Conservation (phyloP, 2,888 invertebrate species). For the Oxyteleia sp. region DNA sequence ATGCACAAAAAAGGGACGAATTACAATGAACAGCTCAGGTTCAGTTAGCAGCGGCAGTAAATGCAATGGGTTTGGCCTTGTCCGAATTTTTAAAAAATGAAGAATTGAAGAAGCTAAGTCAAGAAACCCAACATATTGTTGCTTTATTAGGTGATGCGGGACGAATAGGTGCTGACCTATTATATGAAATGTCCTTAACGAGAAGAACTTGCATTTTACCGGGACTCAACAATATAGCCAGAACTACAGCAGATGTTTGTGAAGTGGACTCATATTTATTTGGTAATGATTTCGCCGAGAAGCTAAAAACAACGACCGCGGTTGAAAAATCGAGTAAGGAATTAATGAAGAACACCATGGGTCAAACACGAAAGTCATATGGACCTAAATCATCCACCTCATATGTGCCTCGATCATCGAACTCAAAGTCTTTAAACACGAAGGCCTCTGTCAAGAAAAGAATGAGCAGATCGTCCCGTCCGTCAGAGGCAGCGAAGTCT, state of each 20-base stretch:
- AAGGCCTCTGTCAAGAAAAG: too few relatives aligned
- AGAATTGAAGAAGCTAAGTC: neutral
- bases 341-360: too few relatives aligned
- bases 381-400: too few relatives aligned
- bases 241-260: neutral
- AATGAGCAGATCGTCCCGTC: too few relatives aligned
- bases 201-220: neutral
- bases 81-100: neutral
- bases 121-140: too few relatives aligned
- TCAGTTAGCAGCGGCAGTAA: slow-evolving; percentile 1
- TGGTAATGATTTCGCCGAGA: neutral
- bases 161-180: neutral
- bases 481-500: too few relatives aligned
- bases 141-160: neutral
- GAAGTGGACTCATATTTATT: neutral
- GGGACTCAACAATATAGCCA: neutral
- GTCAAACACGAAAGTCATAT: too few relatives aligned
- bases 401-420: too few relatives aligned
- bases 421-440: too few relatives aligned
- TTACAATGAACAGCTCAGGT: neutral
- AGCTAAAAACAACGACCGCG: slow-evolving; percentile 1
- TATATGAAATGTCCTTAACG: neutral
- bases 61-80: neutral
- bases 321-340: neutral
- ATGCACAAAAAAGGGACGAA: neutral